Evolutionary conservation across 1,140 invertebrate genomes (phyloP).

Genomic region (Heliconius eleuchia): DNA sequence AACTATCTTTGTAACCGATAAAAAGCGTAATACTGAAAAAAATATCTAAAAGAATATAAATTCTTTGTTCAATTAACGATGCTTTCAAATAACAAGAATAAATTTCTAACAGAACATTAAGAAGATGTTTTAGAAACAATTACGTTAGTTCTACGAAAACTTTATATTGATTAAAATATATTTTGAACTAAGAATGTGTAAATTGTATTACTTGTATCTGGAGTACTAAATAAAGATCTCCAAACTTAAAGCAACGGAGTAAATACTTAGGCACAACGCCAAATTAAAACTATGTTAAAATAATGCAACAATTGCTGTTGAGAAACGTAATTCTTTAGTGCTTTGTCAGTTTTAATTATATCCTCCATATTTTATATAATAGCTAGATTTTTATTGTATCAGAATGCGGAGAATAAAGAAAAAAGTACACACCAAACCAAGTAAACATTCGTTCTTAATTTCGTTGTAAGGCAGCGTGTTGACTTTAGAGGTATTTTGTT

Average conservation of each 20-base stretch:
- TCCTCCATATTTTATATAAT: neutral
- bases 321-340: neutral
- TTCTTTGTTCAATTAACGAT: too few species aligned
- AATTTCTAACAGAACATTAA: neutral
- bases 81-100: too few species aligned
- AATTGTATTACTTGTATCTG: neutral
- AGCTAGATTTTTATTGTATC: neutral
- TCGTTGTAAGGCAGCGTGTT: too few species aligned
- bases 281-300: slow-evolving; percentile 35
- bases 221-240: slow-evolving; percentile 21
- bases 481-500: too few species aligned
- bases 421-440: neutral
- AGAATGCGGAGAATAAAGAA: neutral
- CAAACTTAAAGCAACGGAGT: slow-evolving; percentile 24
- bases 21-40: too few species aligned
- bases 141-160: neutral
- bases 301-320: slow-evolving; percentile 25
- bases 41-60: too few species aligned
- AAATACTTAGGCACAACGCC: slow-evolving; percentile 37
- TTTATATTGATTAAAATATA: neutral
- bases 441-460: neutral
- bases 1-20: too few species aligned
- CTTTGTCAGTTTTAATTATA: neutral
- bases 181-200: neutral
- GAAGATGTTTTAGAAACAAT: neutral